phyloP scores from a whole-genome alignment of 1,140 invertebrate species.

The Bombus terrestris region DNA sequence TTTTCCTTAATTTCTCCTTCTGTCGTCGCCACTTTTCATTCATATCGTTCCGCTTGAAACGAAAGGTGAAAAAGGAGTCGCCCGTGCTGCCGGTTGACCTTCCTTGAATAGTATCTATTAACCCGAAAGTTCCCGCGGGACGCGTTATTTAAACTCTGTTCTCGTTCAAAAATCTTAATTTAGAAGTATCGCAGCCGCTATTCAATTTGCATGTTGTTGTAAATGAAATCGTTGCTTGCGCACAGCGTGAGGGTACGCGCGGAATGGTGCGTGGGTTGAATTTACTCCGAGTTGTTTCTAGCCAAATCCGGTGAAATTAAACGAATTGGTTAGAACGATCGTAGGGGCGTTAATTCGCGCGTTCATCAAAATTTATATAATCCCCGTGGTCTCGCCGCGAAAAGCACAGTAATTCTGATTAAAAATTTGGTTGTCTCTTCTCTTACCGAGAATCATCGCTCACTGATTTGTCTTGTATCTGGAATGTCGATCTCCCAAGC shows the following conservation, averaged over 20 bases:
- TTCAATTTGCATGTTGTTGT: conserved; percentile 20
- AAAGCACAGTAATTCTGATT: not conserved
- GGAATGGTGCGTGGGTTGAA: not conserved
- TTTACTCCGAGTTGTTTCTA: not conserved
- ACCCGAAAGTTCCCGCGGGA: not conserved
- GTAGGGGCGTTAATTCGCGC: not conserved
- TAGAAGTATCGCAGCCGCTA: not conserved
- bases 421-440: not conserved
- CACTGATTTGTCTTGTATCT: not conserved
- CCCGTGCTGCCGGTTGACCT: not conserved
- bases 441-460: not conserved
- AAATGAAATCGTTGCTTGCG: not conserved
- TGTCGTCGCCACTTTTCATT: not conserved
- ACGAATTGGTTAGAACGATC: not conserved
- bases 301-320: not conserved
- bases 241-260: not conserved
- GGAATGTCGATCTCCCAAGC: not conserved
- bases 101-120: conserved; percentile 7
- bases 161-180: conserved; percentile 40
- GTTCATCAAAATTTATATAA: not conserved
- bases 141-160: conserved; percentile 23
- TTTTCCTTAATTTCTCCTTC: not conserved
- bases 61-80: not conserved
- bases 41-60: not conserved
- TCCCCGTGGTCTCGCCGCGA: not conserved